Base-by-base conservation (phyloP, 2,797 vertebrate genomes). In the Hirundo rustica region DNA sequence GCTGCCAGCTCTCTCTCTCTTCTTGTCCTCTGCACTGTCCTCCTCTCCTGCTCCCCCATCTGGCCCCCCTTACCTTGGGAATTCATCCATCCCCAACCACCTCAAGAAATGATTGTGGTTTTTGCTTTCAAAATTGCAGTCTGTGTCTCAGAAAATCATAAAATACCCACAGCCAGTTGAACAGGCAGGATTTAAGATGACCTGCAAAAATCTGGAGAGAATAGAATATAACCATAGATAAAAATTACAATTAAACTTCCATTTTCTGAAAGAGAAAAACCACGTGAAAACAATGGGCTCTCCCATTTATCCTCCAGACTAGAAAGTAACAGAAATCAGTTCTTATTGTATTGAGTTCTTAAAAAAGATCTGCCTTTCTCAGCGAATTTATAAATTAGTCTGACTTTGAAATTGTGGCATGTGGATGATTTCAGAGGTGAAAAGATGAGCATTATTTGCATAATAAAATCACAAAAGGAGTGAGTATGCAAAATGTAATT, bases 401-500 rank as follows among this genome's bases (percentile, higher is more conserved):
- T 95, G 96, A 94, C 92, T 95, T 95, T 96, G 96, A 92, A 83
- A 80, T 58, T 25, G n/a, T 83, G 47, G 93, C 74, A 85, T 85
- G 78, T 88, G 77, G 47, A 83, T 94, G 73, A 88, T 89, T 96
- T 96, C 94, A 94, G 79, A 96, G 95, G 94, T 96, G 96, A 95
- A 96, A 86, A 90, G 93, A 97, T 83, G 88, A 96, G 38, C 71
- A 23, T 68, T 96, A 94, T 97, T 96, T 97, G 96, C 96, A 97
- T 97, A 97, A 96, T 95, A 96, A 96, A 96, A 96, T 96, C 96
- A 96, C 93, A 95, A 94, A 97, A 88, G 58, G 53, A 92, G 85
- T 87, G 89, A 96, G 89, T 92, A 82, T 97, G 92, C 96, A 95
- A 91, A 94, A 96, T 95, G 55, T 96, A 95, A 96, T 97, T 93